These are phyloP conservation scores for Sula dactylatra DNA, from an alignment of 2,113 vertebrate genomes.

Conservation along the genomic window DNA sequence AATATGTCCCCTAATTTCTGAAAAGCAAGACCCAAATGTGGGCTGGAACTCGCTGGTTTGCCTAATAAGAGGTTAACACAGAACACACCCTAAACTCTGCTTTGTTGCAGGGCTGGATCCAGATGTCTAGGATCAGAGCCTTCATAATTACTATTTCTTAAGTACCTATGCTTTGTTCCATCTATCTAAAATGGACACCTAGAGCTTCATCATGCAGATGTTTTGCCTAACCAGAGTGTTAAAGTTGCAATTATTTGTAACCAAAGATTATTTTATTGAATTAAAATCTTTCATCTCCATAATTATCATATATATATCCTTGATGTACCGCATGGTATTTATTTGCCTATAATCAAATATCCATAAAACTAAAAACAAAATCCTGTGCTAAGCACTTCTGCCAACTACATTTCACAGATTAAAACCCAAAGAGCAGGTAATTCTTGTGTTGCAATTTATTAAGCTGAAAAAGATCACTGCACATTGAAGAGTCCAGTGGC, in stretches of 20 bases:
- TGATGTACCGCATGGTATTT: background rate
- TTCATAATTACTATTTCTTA: background rate
- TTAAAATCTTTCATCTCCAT: background rate
- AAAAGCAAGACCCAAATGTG: background rate
- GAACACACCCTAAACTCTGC: background rate
- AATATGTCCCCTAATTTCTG: background rate
- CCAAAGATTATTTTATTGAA: background rate
- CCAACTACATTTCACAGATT: slow-evolving; percentile 3
- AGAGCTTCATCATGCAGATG: background rate
- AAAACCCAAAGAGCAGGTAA: background rate
- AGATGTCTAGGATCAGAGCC: background rate
- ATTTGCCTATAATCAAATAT: background rate
- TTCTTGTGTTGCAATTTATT: background rate
- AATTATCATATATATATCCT: background rate
- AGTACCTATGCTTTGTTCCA: background rate
- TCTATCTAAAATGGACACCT: background rate
- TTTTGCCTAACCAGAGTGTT: background rate
- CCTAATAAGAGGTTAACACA: background rate
- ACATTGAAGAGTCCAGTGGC: background rate
- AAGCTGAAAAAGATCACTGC: background rate
- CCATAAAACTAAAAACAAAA: slow-evolving; percentile 27
- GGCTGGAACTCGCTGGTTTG: background rate
- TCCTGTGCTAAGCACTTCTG: background rate
- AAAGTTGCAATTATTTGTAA: background rate
- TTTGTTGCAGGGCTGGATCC: background rate